Evolutionary conservation across 1,140 invertebrate species (phyloP).

Genomic region (Cydia strobilella): DNA sequence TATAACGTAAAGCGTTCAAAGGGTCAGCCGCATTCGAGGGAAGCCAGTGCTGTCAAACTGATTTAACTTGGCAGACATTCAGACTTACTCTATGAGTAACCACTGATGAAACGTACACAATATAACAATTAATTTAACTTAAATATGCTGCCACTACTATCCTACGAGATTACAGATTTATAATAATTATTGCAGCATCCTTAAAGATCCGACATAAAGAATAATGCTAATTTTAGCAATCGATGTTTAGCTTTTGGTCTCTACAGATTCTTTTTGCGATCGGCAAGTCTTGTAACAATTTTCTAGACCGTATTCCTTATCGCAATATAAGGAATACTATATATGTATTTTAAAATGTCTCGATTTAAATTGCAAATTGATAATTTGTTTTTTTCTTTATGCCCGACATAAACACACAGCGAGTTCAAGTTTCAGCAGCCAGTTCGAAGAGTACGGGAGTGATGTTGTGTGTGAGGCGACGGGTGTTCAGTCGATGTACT

Average conservation of each 20-base stretch:
- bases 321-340: not conserved
- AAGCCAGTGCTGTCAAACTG: too few relatives aligned
- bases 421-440: not conserved
- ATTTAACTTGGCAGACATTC: too few relatives aligned
- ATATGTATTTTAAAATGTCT: not conserved
- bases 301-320: not conserved
- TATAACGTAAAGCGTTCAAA: too few relatives aligned
- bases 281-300: not conserved
- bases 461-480: conserved; percentile 33
- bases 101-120: too few relatives aligned
- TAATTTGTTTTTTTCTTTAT: not conserved
- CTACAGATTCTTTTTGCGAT: not conserved
- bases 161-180: too few relatives aligned
- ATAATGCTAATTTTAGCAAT: not conserved
- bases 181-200: not conserved
- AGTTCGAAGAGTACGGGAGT: conserved; percentile 45
- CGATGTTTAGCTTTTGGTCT: too few relatives aligned
- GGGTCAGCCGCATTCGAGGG: too few relatives aligned
- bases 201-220: not conserved
- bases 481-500: conserved; percentile 94
- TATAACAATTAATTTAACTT: too few relatives aligned
- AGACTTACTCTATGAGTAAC: too few relatives aligned
- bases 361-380: not conserved
- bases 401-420: not conserved
- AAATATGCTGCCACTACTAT: too few relatives aligned